Percentiles rank a stretch among this genome's conserved stretches.
Conservation (phyloP, 2,888 invertebrate species). For the Rugalucina vietnamica region DNA sequence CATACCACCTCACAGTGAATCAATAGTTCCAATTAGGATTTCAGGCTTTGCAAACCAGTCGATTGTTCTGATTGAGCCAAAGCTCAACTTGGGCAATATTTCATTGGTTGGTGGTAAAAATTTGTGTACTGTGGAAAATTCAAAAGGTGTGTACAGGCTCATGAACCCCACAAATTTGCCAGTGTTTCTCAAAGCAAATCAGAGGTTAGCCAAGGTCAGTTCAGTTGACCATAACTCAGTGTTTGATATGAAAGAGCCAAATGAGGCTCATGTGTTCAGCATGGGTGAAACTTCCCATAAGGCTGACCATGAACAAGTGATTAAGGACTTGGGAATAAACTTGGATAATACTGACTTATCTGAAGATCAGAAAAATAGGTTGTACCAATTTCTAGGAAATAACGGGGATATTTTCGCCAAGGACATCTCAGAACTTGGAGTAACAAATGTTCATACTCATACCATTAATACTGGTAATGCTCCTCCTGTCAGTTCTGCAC, state of each 20-base stretch:
- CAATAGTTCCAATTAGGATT: neutral
- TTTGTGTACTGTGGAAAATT: neutral
- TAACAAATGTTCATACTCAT: constrained; percentile 18
- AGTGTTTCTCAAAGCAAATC: constrained; percentile 7
- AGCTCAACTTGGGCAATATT: neutral
- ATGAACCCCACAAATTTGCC: constrained; percentile 28
- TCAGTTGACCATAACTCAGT: neutral
- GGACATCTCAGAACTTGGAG: constrained; percentile 30
- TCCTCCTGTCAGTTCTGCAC: constrained; percentile 20
- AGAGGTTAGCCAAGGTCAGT: neutral
- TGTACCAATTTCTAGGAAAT: neutral
- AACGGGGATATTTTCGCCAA: constrained; percentile 32
- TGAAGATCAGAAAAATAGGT: neutral
- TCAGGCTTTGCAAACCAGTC: neutral
- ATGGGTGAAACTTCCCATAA: neutral
- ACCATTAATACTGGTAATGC: constrained; percentile 32
- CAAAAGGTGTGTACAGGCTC: constrained; percentile 4
- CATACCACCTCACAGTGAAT: constrained; percentile 8
- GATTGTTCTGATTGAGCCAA: neutral
- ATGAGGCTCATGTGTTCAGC: neutral
- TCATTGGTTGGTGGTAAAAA: constrained; percentile 1
- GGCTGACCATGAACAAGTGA: neutral
- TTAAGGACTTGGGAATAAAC: constrained; percentile 16
- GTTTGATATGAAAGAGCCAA: neutral
- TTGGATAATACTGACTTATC: neutral